Evolutionary conservation across 1,140 invertebrate genomes (phyloP), one percentile per base, ranked within the genome.

Genomic region (Lucilia sericata): DNA sequence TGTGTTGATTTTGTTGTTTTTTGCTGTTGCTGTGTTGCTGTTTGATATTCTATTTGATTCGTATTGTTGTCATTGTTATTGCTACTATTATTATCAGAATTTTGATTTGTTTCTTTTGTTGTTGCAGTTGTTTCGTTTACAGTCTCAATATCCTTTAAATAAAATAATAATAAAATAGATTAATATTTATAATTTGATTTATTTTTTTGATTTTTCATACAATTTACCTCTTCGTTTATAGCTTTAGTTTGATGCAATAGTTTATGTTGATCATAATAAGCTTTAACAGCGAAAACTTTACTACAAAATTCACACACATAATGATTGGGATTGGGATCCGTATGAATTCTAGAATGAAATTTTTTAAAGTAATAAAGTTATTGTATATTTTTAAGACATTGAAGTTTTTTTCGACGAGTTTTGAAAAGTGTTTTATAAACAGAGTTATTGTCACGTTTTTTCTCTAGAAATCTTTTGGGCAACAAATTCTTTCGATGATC

Each of bases 301-400:
- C 95, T 95, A 87, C 95, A 94, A 70, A 94, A 93, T 82, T 94
- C 93, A 90, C 96, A 96, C 13, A 93, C 94, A 88, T 94, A 96
- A 10, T 95, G 94, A 0, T 94, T 93, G 94, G 90, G 96, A 94
- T 4, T 93, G 93, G 88, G 93, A 34, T 86, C 86, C 2, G 84
- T 86, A 76, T 91, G 89, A 47, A 89, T 88, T 25, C 89, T 91
- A 85, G 5, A 36, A 21, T 10, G 2, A 74, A 42, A 30, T 30
- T 30, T 30, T 30, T 30, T 30, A 2, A 30, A 30, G 25, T 30
- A 30, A 30, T 30, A 30, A 30, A 30, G 25, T 30, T 30, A 30
- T 30, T 30, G 3, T 2, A 30, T 3, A 30, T 30, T 30, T 30
- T 30, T 2, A 30, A 30, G 25, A 30, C 3, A 30, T 30, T 30